Base-by-base conservation (phyloP, 1,140 invertebrate species). In the Trypoxylus dichotomus region DNA sequence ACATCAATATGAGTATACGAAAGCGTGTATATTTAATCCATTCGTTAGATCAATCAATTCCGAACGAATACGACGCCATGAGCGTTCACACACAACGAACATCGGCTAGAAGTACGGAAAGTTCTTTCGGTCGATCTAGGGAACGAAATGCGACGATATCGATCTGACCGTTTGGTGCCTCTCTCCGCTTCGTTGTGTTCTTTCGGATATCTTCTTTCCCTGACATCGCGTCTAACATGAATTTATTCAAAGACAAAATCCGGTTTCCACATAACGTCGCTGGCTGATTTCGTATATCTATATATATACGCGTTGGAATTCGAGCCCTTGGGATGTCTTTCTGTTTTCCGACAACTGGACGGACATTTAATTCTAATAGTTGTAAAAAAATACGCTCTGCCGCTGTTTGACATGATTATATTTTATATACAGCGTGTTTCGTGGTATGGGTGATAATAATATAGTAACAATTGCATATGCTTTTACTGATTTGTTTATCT, bases 211-310 rank as follows among this genome's bases (percentile, higher is more conserved):
- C 47, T 54, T 19, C 19, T 54, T 54, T 54, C 19, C 19, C 47
- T 54, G 47, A 54, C 47, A 54, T 54, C 47, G 47, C 19, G 19
- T 54, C 47, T n/a, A 54, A 54, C 47, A 54, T 54, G 47, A 54
- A 54, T 54, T 54, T n/a, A 54, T 54, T 54, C 47, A 54, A 54
- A 54, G 47, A 54, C 47, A n/a, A 54, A 54, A 54, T 54, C 47
- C 47, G 47, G 47, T 54, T 54, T 54, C 47, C 47, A 37, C 32
- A 54, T 54, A 13, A 54, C 47, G 19, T 19, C 15, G 10, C 32
- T 0, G 32, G 10, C 32, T 8, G 32, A 37, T 7, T 37, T 37
- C 32, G 47, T 54, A 54, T 19, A 54, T 54, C 7, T 19, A 54
- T 54, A 54, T 54, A 54, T 54, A 15, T 54, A 54, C 19, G 47